Conservation (phyloP, 2,888 invertebrate species). For the Bhutanitis thaidina region DNA sequence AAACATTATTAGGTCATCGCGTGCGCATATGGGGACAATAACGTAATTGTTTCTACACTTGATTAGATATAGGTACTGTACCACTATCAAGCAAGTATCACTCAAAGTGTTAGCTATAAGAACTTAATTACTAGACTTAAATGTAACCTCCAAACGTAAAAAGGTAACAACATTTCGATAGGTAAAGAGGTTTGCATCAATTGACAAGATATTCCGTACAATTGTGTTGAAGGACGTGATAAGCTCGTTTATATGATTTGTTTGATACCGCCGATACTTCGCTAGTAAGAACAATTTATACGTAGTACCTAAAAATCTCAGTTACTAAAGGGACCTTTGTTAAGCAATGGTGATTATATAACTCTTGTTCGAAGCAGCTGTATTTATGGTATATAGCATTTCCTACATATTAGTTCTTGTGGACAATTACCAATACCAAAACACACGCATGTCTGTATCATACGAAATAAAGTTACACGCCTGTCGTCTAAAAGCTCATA, state of each 20-base stretch:
- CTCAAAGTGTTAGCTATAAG: background rate
- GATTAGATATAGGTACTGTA: conserved; percentile 18
- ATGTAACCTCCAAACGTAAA: conserved; percentile 5
- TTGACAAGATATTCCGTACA: background rate
- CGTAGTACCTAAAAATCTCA: too few species aligned
- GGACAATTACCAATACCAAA: too few species aligned
- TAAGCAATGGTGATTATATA: too few species aligned
- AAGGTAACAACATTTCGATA: conserved; percentile 10
- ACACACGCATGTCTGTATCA: too few species aligned
- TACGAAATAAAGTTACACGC: too few species aligned
- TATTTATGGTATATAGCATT: too few species aligned
- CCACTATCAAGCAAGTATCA: conserved; percentile 5
- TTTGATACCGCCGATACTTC: background rate
- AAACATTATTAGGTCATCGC: too few species aligned
- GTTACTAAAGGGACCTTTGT: too few species aligned
- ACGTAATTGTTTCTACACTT: background rate
- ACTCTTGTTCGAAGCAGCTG: too few species aligned
- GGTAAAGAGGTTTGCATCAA: conserved; percentile 1
- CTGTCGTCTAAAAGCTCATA: too few species aligned
- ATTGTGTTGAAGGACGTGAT: conserved; percentile 11
- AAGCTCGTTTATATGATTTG: conserved; percentile 9
- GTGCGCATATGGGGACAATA: background rate
- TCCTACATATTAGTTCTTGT: too few species aligned
- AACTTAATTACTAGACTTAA: conserved; percentile 16
- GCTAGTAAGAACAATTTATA: too few species aligned